Conservation (phyloP, 2,888 invertebrate species). For the Teinopalpus imperialis region DNA sequence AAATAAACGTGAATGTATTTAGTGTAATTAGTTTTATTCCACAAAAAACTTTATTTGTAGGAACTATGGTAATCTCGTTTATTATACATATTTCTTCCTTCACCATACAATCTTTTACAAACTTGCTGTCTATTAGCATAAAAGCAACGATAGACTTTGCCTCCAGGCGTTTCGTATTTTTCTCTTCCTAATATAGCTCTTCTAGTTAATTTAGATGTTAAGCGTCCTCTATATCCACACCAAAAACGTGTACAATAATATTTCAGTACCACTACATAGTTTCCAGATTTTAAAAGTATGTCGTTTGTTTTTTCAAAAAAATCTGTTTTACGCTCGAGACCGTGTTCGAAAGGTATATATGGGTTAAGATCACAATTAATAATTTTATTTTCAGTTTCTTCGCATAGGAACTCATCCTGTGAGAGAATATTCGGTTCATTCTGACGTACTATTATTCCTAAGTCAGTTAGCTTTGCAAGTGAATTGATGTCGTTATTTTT, state of each 20-base stretch:
- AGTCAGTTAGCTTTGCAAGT: slow-evolving; percentile 54
- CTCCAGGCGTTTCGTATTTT: slow-evolving; percentile 53
- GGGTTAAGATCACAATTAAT: slow-evolving; percentile 60
- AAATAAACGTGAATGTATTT: too few species aligned
- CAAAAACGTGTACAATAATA: slow-evolving; percentile 49
- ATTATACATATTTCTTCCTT: slow-evolving; percentile 37
- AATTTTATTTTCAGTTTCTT: slow-evolving; percentile 45
- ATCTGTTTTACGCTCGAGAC: slow-evolving; percentile 49
- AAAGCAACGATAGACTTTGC: slow-evolving; percentile 59
- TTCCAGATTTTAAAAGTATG: slow-evolving; percentile 55
- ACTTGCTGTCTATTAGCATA: slow-evolving; percentile 65
- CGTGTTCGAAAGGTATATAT: slow-evolving; percentile 50
- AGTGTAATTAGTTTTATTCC: too few species aligned
- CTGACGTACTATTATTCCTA: slow-evolving; percentile 56
- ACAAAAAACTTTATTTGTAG: too few species aligned
- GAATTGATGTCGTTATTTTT: slow-evolving; percentile 48
- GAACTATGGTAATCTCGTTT: slow-evolving; percentile 42
- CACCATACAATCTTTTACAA: slow-evolving; percentile 46
- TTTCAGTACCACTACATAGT: slow-evolving; percentile 44
- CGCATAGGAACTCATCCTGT: slow-evolving; percentile 68
- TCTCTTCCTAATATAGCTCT: slow-evolving; percentile 31
- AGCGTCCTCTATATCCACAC: slow-evolving; percentile 60
- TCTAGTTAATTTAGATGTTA: slow-evolving; percentile 38
- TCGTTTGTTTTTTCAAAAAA: slow-evolving; percentile 40
- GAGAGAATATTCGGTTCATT: slow-evolving; percentile 54